phyloP scores from a whole-genome alignment of 2,113 vertebrate genomes.

The Heloderma charlesbogerti region DNA sequence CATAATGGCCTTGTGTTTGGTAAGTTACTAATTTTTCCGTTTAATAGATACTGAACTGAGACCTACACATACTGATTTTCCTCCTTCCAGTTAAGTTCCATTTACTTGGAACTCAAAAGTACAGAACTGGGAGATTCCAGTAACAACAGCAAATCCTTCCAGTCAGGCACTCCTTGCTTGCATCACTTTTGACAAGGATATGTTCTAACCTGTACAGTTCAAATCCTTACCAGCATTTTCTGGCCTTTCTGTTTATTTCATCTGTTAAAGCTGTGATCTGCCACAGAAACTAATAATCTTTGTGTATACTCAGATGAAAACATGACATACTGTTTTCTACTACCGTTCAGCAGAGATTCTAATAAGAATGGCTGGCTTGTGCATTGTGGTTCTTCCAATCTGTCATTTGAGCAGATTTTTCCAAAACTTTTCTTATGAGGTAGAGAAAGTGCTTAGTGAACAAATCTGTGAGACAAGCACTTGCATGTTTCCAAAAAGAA shows the following conservation, averaged over 20 bases:
- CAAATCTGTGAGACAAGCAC: constrained; percentile 42
- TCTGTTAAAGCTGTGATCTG: neutral
- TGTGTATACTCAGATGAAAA: neutral
- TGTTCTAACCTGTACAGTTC: constrained; percentile 39
- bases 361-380: neutral
- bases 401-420: constrained; percentile 38
- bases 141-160: neutral
- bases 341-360: neutral
- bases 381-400: constrained; percentile 6
- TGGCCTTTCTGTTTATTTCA: neutral
- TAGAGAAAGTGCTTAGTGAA: constrained; percentile 35
- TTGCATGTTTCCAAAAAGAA: neutral
- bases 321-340: neutral
- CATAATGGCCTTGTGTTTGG: neutral
- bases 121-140: neutral
- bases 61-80: neutral
- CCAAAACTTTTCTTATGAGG: neutral
- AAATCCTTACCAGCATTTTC: neutral
- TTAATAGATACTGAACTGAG: neutral
- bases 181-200: constrained; percentile 29
- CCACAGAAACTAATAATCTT: neutral
- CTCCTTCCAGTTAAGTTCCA: accelerated
- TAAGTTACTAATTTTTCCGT: neutral
- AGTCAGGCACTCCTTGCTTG: constrained; percentile 37
- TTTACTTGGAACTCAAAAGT: neutral